phyloP scores from a whole-genome alignment of 2,888 invertebrate species.

The Volucella zonaria region DNA sequence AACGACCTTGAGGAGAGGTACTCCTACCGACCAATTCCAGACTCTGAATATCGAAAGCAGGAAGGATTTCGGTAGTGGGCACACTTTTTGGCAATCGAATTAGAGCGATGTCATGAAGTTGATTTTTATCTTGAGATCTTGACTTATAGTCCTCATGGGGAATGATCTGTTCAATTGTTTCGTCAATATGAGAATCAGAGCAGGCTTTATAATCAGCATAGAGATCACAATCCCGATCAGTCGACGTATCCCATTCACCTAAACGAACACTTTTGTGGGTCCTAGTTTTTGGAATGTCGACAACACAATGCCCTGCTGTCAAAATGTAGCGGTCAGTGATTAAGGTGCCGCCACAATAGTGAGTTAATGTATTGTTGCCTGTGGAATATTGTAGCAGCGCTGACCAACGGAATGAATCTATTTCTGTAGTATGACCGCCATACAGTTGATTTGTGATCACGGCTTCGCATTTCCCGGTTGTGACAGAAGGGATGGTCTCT shows the following conservation, averaged over 20 bases:
- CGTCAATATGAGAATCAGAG: constrained; percentile 84
- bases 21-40: constrained; percentile 87
- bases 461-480: constrained; percentile 16
- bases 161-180: constrained; percentile 86
- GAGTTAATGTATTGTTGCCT: constrained; percentile 84
- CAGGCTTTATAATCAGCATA: constrained; percentile 86
- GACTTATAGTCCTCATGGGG: constrained; percentile 87
- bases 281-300: constrained; percentile 86
- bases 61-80: constrained; percentile 83
- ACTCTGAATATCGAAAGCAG: constrained; percentile 82
- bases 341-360: constrained; percentile 88
- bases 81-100: constrained; percentile 85
- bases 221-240: constrained; percentile 85
- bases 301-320: constrained; percentile 91
- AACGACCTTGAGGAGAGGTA: constrained; percentile 83
- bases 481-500: constrained; percentile 26
- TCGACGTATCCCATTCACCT: constrained; percentile 84
- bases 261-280: constrained; percentile 82
- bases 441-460: constrained; percentile 34
- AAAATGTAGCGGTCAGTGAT: constrained; percentile 86
- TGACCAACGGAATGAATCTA: constrained; percentile 38
- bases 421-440: constrained; percentile 34
- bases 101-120: constrained; percentile 89
- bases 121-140: constrained; percentile 82
- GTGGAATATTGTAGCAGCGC: constrained; percentile 36